Base-by-base conservation (phyloP, 2,797 vertebrate genomes). In the Typhlichthys subterraneus region DNA sequence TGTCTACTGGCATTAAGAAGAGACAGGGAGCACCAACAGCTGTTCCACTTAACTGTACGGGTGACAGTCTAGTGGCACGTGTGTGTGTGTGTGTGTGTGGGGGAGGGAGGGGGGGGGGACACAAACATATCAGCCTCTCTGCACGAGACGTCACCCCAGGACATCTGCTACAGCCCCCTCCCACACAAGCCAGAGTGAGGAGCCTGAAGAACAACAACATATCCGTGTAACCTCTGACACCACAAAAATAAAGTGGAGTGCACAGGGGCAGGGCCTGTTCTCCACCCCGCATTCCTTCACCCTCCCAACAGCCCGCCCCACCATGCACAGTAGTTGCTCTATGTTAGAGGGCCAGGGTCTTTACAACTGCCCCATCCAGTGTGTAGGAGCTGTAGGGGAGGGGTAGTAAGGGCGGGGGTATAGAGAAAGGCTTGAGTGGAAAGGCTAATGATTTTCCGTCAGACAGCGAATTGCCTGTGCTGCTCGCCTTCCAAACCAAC, bases 301-400 rank as follows among this genome's bases (percentile, higher is more conserved):
- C 81, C 80, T 74, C 75, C 69, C 77, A 63, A 63, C 56, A 76
- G 68, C 55, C 58, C 73, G 68, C 65, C 48, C 4, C 57, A 73
- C 84, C 80, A 79, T 73, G 85, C 89, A 90, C 87, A 88, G 88
- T 85, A 88, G 87, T 73, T 76, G 76, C 80, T 85, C 79, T 89
- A 83, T 89, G 85, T 76, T 77, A 19, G 58, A 73, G 77, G 83
- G 59, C 73, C 82, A 62, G 61, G 74, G 73, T 69, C 73, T 71
- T 75, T 85, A 84, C 81, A 76, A 83, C 80, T 81, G 81, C 86
- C 82, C 83, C 75, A 67, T 59, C 59, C 75, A 85, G 67, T 84
- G 85, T 87, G 71, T 82, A 80, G 69, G 45, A 50, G 75, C 80
- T 82, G 79, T 89, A 83, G 83, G 70, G 80, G 80, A 77, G 67